These are phyloP conservation scores for Enoplosus armatus DNA, from an alignment of 2,797 vertebrate genomes.

Conservation along the genomic window DNA sequence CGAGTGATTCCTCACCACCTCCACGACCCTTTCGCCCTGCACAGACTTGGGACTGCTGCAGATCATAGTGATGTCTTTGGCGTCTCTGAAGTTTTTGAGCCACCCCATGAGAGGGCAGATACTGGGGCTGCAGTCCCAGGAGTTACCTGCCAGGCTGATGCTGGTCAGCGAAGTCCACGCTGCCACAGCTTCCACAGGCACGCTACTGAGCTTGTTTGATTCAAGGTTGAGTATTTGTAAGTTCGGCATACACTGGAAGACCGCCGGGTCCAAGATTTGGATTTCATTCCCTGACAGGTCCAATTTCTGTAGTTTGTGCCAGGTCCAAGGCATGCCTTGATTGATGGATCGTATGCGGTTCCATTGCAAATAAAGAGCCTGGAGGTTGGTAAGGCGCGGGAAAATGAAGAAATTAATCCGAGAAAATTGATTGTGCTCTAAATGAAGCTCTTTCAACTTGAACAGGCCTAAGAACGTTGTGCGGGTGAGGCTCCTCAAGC, in stretches of 20 bases:
- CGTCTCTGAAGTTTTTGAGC: constrained; percentile 92
- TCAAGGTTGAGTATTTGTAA: constrained; percentile 95
- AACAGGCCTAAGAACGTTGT: constrained; percentile 94
- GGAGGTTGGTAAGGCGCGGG: constrained; percentile 94
- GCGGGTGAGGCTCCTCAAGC: constrained; percentile 91
- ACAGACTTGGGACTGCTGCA: constrained; percentile 94
- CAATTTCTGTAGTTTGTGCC: constrained; percentile 94
- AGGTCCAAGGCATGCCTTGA: constrained; percentile 94
- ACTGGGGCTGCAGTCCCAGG: constrained; percentile 95
- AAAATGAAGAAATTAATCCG: constrained; percentile 97
- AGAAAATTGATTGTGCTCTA: constrained; percentile 98
- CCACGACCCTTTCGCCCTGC: constrained; percentile 93
- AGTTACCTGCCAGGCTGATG: constrained; percentile 93
- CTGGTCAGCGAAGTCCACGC: constrained; percentile 94
- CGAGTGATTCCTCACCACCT: constrained; percentile 91
- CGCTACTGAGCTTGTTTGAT: constrained; percentile 96
- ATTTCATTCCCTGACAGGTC: constrained; percentile 98
- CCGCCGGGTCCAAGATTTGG: constrained; percentile 88
- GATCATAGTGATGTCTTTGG: constrained; percentile 95
- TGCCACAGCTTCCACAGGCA: constrained; percentile 92
- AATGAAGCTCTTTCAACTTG: constrained; percentile 93
- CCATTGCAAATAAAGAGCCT: constrained; percentile 95
- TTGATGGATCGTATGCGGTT: constrained; percentile 94
- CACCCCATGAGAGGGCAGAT: constrained; percentile 95
- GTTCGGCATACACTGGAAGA: constrained; percentile 95